Conservation (phyloP, 2,797 vertebrate genomes). For the Notamacropus eugenii region DNA sequence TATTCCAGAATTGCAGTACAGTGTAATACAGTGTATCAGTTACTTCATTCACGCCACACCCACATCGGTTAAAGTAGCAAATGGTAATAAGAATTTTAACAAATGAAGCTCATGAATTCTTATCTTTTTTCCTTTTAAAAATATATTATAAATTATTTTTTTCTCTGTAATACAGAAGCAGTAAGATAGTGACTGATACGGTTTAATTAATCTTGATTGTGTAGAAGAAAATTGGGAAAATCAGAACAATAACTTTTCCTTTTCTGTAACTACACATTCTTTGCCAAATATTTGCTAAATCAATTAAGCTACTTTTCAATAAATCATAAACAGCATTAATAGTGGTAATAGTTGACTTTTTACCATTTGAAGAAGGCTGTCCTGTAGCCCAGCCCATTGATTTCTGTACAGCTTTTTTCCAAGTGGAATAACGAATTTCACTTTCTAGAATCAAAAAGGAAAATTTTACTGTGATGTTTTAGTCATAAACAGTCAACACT, state of each 20-base stretch:
- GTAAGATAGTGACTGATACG: conserved; percentile 46
- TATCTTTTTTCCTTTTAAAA: conserved; percentile 67
- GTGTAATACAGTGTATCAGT: background rate
- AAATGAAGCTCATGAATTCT: conserved; percentile 23
- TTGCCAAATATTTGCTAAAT: conserved; percentile 43
- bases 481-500: background rate
- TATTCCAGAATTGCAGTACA: conserved; percentile 7
- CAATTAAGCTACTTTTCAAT: conserved; percentile 36
- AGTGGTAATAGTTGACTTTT: conserved; percentile 66
- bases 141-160: conserved; percentile 67
- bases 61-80: conserved; percentile 70
- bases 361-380: conserved; percentile 87
- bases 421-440: conserved; percentile 94
- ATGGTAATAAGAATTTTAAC: conserved; percentile 28
- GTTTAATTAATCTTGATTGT: conserved; percentile 24
- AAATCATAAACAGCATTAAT: conserved; percentile 17
- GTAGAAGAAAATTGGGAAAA: conserved; percentile 57
- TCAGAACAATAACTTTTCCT: conserved; percentile 13
- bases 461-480: conserved; percentile 26
- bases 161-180: conserved; percentile 56
- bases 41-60: conserved; percentile 29
- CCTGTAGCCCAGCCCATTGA: conserved; percentile 96
- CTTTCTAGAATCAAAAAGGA: conserved; percentile 89
- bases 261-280: conserved; percentile 49
- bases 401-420: conserved; percentile 97